Base-by-base conservation (phyloP, 2,113 vertebrate species). In the Nothocercus julius region DNA sequence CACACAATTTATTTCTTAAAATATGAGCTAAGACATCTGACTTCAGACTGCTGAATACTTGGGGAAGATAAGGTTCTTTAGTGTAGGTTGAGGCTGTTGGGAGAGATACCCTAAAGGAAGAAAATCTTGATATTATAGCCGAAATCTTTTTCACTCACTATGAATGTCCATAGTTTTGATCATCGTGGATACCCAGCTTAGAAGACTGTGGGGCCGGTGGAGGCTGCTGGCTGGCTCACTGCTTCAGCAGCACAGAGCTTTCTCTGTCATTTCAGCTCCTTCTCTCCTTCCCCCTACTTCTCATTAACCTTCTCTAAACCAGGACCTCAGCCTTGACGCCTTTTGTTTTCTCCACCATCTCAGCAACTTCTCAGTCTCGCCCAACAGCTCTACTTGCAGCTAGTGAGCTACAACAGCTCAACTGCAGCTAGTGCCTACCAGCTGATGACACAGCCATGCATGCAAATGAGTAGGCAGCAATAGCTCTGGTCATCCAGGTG, bases 401-500 rank as follows among this genome's bases (percentile, higher is more conserved):
- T 92, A 21, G 61, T 77, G 79, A 36, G 36, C 36, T 36, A 36
- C 36, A 36, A 36, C 36, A 7, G 36, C 36, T 36, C 36, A 42
- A 81, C 36, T 75, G 76, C 68, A 84, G 36, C 88, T 92, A 21
- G 61, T 77, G 79, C 90, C 68, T 61, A 58, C 53, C 63, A 79
- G 70, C 62, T 2, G 13, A 44, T 96, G 95, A 95, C 69, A 95
- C 94, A 94, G 77, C 66, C 10, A 0, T 47, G 59, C 21, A 3
- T 58, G 16, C n/a, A 53, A 85, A 40, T 11, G 30, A 4, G 1
- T 56, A 36, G 63, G 58, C 66, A 76, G 68, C 82, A 80, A 4
- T 53, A 77, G 24, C 69, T 84, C 86, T 28, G 64, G 45, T 84
- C 83, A 64, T 86, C 47, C 4, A 28, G 69, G 66, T 92, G 66